Conservation (phyloP, 2,888 invertebrate species). For the Conomelus anceps region DNA sequence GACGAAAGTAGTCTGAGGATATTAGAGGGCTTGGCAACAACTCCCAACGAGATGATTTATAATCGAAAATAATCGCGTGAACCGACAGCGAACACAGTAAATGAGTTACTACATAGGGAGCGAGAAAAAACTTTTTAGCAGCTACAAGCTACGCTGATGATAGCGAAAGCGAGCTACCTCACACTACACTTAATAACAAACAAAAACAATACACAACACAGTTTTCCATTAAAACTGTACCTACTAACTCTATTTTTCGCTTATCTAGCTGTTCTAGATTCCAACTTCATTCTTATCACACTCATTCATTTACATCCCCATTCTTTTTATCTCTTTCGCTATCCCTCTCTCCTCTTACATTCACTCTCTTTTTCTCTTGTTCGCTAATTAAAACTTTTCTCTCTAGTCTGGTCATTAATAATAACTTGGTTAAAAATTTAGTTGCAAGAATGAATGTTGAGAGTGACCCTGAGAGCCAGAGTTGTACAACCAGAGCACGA, state of each 20-base stretch:
- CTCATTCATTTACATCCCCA: neutral
- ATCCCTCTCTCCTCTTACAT: neutral
- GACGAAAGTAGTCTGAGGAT: neutral
- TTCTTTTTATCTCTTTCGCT: too few relatives aligned
- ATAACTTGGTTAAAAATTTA: neutral
- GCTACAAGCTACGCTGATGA: neutral
- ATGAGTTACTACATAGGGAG: neutral
- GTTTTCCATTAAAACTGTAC: neutral
- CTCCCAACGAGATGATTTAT: neutral
- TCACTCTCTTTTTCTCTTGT: too few relatives aligned
- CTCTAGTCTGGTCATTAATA: neutral
- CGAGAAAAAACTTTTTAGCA: neutral
- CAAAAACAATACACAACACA: neutral
- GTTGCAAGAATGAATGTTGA: neutral
- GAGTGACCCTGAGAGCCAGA: neutral
- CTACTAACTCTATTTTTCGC: too few relatives aligned
- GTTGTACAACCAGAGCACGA: too few relatives aligned
- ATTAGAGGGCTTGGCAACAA: neutral
- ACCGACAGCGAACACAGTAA: neutral
- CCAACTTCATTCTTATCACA: neutral
- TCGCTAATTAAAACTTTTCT: neutral
- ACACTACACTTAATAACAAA: neutral
- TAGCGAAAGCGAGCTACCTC: neutral
- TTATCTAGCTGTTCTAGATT: neutral
- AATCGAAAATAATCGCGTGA: neutral